Conservation (phyloP, 2,797 vertebrate species). For the Fringilla coelebs region DNA sequence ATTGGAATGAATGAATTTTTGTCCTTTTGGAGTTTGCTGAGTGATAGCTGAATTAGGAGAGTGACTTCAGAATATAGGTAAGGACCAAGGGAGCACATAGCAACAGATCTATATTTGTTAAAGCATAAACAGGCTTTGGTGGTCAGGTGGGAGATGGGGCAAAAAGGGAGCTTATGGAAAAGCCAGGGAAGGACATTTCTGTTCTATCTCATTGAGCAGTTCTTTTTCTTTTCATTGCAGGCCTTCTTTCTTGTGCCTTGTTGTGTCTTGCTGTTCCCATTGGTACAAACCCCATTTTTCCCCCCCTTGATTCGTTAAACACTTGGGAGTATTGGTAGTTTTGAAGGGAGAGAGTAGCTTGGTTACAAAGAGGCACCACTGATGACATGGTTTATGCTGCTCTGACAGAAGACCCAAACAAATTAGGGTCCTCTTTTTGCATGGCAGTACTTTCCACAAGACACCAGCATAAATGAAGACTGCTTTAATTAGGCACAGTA, state of each 20-base stretch:
- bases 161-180: neutral
- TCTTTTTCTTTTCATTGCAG: neutral
- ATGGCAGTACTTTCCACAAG: neutral
- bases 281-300: neutral
- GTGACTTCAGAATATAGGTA: conserved; percentile 1
- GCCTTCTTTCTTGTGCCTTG: neutral
- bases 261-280: neutral
- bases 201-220: neutral
- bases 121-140: neutral
- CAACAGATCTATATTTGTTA: conserved; percentile 29
- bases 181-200: neutral
- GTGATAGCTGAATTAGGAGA: neutral
- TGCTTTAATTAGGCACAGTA: neutral
- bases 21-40: conserved; percentile 22
- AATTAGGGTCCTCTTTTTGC: neutral
- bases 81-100: neutral
- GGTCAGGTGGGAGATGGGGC: neutral
- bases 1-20: conserved; percentile 24
- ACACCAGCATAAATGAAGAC: neutral
- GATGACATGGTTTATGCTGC: neutral
- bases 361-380: neutral
- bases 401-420: conserved; percentile 40
- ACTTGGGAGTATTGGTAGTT: neutral
- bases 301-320: neutral
- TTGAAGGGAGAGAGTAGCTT: neutral